phyloP scores from a whole-genome alignment of 2,888 invertebrate genomes.

The Drosophila koepferae region DNA sequence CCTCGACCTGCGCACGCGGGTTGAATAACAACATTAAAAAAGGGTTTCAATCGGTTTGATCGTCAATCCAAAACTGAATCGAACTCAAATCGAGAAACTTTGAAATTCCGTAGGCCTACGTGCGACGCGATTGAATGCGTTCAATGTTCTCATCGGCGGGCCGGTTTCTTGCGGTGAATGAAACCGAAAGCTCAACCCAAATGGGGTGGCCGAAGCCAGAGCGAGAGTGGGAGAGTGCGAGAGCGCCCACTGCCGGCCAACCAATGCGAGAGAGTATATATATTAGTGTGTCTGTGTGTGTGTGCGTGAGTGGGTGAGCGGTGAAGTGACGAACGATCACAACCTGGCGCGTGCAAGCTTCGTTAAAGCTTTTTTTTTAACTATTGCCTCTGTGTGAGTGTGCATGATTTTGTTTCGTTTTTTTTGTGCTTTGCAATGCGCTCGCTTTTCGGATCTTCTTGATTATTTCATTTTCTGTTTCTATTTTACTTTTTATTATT shows the following conservation, averaged over 20 bases:
- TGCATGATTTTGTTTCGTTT: slow-evolving; percentile 15
- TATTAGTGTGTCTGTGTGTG: not conserved
- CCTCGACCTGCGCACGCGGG: slow-evolving; percentile 30
- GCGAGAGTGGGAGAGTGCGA: slow-evolving; percentile 10
- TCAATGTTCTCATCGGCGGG: slow-evolving; percentile 72
- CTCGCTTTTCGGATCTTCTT: slow-evolving; percentile 27
- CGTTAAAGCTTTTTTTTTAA: slow-evolving; percentile 48
- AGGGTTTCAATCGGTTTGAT: slow-evolving; percentile 15
- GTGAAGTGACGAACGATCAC: slow-evolving; percentile 53
- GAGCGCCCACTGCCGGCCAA: slow-evolving; percentile 8
- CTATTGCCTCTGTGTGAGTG: slow-evolving; percentile 7
- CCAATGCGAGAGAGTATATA: slow-evolving; percentile 20
- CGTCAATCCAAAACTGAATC: slow-evolving; percentile 23
- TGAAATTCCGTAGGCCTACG: slow-evolving; percentile 65
- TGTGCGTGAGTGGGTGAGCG: slow-evolving; percentile 16
- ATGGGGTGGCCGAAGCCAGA: slow-evolving; percentile 54
- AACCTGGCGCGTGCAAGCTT: slow-evolving; percentile 70
- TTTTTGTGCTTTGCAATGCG: slow-evolving; percentile 38
- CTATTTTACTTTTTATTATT: slow-evolving; percentile 4
- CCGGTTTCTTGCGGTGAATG: slow-evolving; percentile 73
- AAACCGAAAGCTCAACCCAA: slow-evolving; percentile 58
- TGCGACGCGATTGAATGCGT: slow-evolving; percentile 74
- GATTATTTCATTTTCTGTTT: slow-evolving; percentile 19
- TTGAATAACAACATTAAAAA: slow-evolving; percentile 64
- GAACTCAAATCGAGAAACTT: slow-evolving; percentile 24